Percentiles rank a stretch among this genome's conserved stretches.
Evolutionary conservation across 1,140 invertebrate genomes (phyloP).

Genomic region (Drosophila chauvacae): DNA sequence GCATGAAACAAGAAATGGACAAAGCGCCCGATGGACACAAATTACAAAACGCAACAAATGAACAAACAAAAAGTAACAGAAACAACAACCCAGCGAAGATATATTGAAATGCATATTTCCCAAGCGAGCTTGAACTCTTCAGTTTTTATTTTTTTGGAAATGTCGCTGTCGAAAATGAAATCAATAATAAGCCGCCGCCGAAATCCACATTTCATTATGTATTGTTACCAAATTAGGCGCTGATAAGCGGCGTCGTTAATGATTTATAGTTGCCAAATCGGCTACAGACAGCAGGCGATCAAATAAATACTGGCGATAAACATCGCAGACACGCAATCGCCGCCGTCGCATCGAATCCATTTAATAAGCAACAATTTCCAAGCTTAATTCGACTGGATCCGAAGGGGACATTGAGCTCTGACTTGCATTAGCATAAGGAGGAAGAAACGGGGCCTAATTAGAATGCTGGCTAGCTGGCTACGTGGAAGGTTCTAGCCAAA

Average conservation of each 20-base stretch:
- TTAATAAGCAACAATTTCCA: conserved; percentile 67
- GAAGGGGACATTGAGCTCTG: conserved; percentile 29
- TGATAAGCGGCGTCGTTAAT: conserved; percentile 70
- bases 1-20: conserved; percentile 53
- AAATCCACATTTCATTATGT: conserved; percentile 65
- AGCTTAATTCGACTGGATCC: conserved; percentile 5
- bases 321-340: conserved; percentile 45
- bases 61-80: conserved; percentile 30
- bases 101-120: conserved; percentile 57
- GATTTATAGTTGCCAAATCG: conserved; percentile 77
- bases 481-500: conserved; percentile 72
- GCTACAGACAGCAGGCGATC: conserved; percentile 36
- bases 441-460: conserved; percentile 45
- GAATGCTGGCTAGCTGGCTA: conserved; percentile 53
- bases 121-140: conserved; percentile 56
- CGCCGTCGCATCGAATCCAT: conserved; percentile 49
- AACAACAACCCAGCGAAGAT: conserved; percentile 8
- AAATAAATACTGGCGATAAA: conserved; percentile 61
- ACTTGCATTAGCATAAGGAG: conserved; percentile 52
- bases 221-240: conserved; percentile 57
- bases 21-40: conserved; percentile 63
- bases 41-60: conserved; percentile 68
- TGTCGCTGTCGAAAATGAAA: conserved; percentile 51
- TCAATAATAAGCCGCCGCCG: conserved; percentile 55
- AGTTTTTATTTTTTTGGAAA: conserved; percentile 34